A percentile compares a stretch with the other conserved stretches of the same genome.
Conservation (phyloP, 2,797 vertebrate genomes). For the Hozukius guyotensis region DNA sequence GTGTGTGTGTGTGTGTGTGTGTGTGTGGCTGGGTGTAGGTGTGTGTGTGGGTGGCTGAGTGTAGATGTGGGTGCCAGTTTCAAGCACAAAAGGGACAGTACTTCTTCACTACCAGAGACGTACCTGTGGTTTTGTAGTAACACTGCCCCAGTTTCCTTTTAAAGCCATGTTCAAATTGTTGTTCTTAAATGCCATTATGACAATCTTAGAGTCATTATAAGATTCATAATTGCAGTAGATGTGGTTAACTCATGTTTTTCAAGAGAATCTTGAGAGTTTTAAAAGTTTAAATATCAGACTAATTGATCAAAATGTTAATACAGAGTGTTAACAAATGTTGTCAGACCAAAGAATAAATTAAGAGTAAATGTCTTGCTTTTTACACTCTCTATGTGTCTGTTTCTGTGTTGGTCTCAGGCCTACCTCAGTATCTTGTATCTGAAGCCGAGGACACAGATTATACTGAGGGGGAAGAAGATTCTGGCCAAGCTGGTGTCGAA, state of each 20-base stretch:
- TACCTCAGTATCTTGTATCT: constrained; percentile 88
- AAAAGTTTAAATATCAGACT: background rate
- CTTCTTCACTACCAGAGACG: accelerated
- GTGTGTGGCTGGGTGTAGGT: too few species aligned
- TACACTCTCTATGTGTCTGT: background rate
- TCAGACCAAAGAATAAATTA: background rate
- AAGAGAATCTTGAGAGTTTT: background rate
- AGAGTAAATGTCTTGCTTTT: background rate
- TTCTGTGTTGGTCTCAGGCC: constrained; percentile 70
- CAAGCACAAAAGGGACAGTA: background rate
- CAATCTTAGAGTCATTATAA: background rate
- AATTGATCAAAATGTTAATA: background rate
- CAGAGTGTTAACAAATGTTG: background rate
- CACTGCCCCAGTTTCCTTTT: background rate
- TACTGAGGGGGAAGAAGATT: constrained; percentile 85
- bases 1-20: background rate
- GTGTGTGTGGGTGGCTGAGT: too few species aligned
- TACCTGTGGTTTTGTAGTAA: constrained; percentile 19
- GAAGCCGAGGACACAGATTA: constrained; percentile 86
- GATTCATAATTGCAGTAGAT: background rate
- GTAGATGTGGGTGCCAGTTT: background rate
- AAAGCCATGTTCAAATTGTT: background rate
- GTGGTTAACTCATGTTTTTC: background rate
- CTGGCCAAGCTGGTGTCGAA: constrained; percentile 84
- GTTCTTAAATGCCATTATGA: background rate